Base-by-base conservation (phyloP, 2,113 vertebrate genomes). In the Erythrolamprus reginae region DNA sequence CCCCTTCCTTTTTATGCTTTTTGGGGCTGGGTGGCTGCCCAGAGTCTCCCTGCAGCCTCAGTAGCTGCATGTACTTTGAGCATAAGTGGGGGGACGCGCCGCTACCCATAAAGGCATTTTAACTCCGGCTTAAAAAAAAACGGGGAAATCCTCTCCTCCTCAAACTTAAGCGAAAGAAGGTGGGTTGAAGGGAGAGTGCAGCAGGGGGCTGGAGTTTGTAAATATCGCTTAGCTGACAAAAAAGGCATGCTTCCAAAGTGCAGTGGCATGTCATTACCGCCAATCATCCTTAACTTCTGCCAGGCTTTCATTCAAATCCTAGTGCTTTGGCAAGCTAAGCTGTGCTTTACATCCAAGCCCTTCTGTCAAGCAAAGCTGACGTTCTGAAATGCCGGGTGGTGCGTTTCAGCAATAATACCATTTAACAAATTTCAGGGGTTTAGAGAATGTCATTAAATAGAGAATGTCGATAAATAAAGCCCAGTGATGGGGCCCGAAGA, bases 251-350 rank as follows among this genome's bases (percentile, higher is more conserved):
- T 96, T 94, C 86, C 28, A 1, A 89, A 52, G 92, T 1, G 48
- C 93, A 1, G 93, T 5, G 19, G 87, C 21, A 0, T 33, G 1
- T 92, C 87, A 0, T 95, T 95, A 92, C 84, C 56, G 92, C 92
- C 95, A 94, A 47, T 96, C 97, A 95, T 77, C 92, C 90, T 42
- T 56, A 90, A 26, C 93, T 95, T 50, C n/a, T 93, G 91, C 92
- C 94, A 90, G 90, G 21, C 88, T 96, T 93, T 91, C 94, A 70
- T 95, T 95, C 93, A 61, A 50, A 89, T 82, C 85, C 87, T 13
- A 0, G 45, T 82, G 91, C 91, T 94, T 3, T 85, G 90, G 92
- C 93, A 92, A 51, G 10, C 33, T 10, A 92, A 92, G 1, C 65
- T 1, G n/a, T 56, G 92, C 91, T 94, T 89, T 87, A 53, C 89